These are phyloP conservation scores for Pheosia tremula DNA, from an alignment of 2,888 invertebrate genomes.

Conservation along the genomic window DNA sequence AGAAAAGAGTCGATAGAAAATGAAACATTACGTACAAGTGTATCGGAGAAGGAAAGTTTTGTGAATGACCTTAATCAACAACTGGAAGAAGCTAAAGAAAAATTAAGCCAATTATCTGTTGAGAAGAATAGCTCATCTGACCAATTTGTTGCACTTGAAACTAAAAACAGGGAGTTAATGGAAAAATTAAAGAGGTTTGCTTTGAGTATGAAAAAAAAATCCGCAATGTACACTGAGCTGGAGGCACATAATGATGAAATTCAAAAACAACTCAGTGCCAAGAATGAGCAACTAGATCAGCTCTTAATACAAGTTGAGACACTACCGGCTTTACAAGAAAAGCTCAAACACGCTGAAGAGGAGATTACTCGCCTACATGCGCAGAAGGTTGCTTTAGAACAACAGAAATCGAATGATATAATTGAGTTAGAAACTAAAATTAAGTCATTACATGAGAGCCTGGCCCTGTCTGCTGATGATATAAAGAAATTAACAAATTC, in stretches of 20 bases:
- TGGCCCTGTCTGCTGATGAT: constrained; percentile 50
- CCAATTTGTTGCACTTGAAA: constrained; percentile 73
- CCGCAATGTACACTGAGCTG: constrained; percentile 86
- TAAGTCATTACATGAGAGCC: constrained; percentile 49
- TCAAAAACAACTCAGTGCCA: constrained; percentile 61
- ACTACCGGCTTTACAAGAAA: constrained; percentile 67
- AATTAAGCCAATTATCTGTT: constrained; percentile 62
- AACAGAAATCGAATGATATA: constrained; percentile 57
- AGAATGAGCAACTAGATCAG: constrained; percentile 64
- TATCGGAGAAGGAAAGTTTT: constrained; percentile 81
- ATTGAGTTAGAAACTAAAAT: constrained; percentile 53
- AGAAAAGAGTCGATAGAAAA: constrained; percentile 86
- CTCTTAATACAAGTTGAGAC: constrained; percentile 64
- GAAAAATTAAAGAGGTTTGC: constrained; percentile 93
- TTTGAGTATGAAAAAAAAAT: constrained; percentile 90
- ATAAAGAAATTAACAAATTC: constrained; percentile 52
- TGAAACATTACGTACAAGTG: constrained; percentile 85
- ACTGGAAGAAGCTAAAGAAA: constrained; percentile 69
- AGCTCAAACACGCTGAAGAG: constrained; percentile 69
- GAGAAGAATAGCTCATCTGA: constrained; percentile 73
- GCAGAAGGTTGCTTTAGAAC: constrained; percentile 57
- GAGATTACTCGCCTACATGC: constrained; percentile 63
- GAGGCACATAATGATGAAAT: constrained; percentile 79
- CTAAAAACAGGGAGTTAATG: constrained; percentile 87
- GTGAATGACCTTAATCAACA: constrained; percentile 75